These are phyloP conservation scores for Pocillopora verrucosa DNA, from an alignment of 64 coral and sea anemone genomes.

Conservation along the genomic window DNA sequence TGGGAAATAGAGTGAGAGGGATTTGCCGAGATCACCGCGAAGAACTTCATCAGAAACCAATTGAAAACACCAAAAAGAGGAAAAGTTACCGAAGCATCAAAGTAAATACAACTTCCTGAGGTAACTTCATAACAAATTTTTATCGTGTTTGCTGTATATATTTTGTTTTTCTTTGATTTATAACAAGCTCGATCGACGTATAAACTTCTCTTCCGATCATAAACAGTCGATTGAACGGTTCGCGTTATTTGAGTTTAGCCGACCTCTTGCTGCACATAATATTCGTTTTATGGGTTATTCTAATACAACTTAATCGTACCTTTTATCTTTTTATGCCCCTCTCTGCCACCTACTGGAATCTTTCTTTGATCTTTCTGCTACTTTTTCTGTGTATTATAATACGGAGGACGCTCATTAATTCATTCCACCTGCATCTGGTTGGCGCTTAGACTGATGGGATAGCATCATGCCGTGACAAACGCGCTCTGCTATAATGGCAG, in stretches of 20 bases:
- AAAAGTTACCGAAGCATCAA: background rate
- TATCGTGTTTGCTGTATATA: background rate
- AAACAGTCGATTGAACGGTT: background rate
- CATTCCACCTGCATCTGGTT: conserved; percentile 25
- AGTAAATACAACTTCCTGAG: background rate
- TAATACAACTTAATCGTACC: conserved; percentile 5
- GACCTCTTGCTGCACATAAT: background rate
- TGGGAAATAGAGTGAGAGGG: background rate
- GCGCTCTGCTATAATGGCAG: background rate
- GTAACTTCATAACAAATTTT: conserved; percentile 4
- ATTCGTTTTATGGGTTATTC: background rate
- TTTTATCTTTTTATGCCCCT: conserved; percentile 3
- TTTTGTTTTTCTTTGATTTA: conserved; percentile 16
- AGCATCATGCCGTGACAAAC: background rate
- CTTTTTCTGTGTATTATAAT: background rate
- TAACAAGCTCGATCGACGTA: background rate
- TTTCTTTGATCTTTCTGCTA: conserved; percentile 10
- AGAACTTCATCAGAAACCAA: background rate
- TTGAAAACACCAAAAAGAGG: background rate
- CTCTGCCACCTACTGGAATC: conserved; percentile 19
- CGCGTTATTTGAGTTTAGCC: background rate
- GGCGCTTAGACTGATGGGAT: background rate
- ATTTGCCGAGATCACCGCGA: background rate
- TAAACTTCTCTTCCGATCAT: background rate
- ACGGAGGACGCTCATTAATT: conserved; percentile 2